Conservation (phyloP, 2,797 vertebrate genomes). For the Dryobates pubescens region DNA sequence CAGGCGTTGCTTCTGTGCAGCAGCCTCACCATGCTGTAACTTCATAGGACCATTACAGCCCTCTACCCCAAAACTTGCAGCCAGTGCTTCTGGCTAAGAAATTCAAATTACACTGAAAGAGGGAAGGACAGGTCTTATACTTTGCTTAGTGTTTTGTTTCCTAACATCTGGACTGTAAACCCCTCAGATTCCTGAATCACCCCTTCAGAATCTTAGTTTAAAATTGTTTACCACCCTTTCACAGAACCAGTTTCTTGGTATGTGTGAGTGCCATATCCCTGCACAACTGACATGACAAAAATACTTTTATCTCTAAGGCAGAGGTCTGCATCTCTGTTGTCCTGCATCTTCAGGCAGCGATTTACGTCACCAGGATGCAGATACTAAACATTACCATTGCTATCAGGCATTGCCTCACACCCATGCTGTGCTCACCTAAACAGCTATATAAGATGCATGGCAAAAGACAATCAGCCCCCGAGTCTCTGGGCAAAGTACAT, state of each 20-base stretch:
- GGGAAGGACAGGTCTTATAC: neutral
- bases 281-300: neutral
- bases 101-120: neutral
- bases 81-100: neutral
- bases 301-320: neutral
- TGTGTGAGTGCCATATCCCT: neutral
- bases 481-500: conserved; percentile 21
- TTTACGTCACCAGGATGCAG: neutral
- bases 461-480: conserved; percentile 43
- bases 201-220: neutral
- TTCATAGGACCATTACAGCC: neutral
- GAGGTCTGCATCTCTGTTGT: neutral
- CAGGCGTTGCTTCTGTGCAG: neutral
- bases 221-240: neutral
- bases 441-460: neutral
- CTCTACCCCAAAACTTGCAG: neutral
- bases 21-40: neutral
- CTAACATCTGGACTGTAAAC: neutral
- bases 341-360: neutral
- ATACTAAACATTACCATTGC: neutral
- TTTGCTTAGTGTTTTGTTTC: neutral
- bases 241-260: neutral
- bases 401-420: neutral
- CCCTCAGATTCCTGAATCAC: neutral
- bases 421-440: neutral